Conservation (phyloP, 1,140 invertebrate species). For the Bradysia coprophila region DNA sequence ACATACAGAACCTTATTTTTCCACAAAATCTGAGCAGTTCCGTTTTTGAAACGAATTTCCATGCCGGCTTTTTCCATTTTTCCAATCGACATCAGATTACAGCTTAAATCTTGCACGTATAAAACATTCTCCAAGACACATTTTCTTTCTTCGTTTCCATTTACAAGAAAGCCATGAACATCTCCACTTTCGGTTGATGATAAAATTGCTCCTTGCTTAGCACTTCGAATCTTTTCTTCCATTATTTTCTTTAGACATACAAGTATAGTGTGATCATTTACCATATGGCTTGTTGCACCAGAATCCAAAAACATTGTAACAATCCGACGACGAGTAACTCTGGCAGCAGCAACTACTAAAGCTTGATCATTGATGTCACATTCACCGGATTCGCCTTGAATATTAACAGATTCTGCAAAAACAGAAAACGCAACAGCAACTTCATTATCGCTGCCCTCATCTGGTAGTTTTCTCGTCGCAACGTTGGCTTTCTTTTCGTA, state of each 20-base stretch:
- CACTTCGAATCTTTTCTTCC: slow-evolving; percentile 8
- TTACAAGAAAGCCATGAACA: slow-evolving; percentile 5
- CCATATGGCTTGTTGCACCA: slow-evolving; percentile 10
- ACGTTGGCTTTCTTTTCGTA: too few relatives aligned
- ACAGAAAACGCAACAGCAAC: background rate
- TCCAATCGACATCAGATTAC: too few relatives aligned
- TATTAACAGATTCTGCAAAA: background rate
- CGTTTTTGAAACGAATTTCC: too few relatives aligned
- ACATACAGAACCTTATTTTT: too few relatives aligned
- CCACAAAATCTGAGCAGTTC: too few relatives aligned
- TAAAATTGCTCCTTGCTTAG: slow-evolving; percentile 6
- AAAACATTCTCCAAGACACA: slow-evolving; percentile 8
- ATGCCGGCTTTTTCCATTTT: too few relatives aligned
- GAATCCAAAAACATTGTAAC: slow-evolving; percentile 10
- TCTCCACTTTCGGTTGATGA: slow-evolving; percentile 5
- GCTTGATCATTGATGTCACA: too few relatives aligned
- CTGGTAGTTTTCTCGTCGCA: background rate
- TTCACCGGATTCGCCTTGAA: too few relatives aligned
- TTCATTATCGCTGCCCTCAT: background rate
- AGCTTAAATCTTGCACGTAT: too few relatives aligned
- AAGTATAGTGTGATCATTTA: slow-evolving; percentile 6
- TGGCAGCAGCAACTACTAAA: too few relatives aligned
- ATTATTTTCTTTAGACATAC: slow-evolving; percentile 6
- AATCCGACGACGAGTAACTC: too few relatives aligned
- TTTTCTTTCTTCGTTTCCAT: too few relatives aligned